Conservation (phyloP, 2,113 vertebrate genomes). For the Synodontis membranacea region DNA sequence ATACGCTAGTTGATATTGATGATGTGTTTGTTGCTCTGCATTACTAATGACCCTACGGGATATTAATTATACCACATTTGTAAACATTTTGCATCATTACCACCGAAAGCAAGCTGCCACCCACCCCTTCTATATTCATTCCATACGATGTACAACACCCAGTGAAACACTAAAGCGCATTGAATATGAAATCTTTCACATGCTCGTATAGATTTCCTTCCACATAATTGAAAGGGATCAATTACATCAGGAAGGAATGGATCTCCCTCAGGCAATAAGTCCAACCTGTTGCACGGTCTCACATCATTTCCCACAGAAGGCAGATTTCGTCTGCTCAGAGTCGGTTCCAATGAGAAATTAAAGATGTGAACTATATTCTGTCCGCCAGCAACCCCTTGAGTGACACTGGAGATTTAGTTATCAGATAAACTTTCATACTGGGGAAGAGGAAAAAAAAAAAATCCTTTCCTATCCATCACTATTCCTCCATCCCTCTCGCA, state of each 20-base stretch:
- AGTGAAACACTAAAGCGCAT: slow-evolving; percentile 15
- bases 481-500: not conserved
- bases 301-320: not conserved
- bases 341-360: not conserved
- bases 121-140: not conserved
- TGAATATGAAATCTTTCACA: not conserved
- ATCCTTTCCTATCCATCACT: slow-evolving; percentile 30
- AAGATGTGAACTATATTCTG: not conserved
- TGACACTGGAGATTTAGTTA: slow-evolving; percentile 17
- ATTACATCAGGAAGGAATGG: slow-evolving; percentile 14
- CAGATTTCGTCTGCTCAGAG: not conserved
- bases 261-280: not conserved
- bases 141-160: not conserved
- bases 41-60: slow-evolving; percentile 52
- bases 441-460: slow-evolving; percentile 4
- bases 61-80: slow-evolving; percentile 39
- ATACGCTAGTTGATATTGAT: slow-evolving; percentile 51
- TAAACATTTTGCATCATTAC: slow-evolving; percentile 29
- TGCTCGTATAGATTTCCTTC: not conserved
- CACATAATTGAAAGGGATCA: slow-evolving; percentile 18
- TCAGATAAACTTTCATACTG: slow-evolving; percentile 22
- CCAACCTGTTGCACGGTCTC: slow-evolving; percentile 5
- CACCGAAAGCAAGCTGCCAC: not conserved
- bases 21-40: slow-evolving; percentile 47
- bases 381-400: slow-evolving; percentile 20